These are phyloP conservation scores for Drosophila prosaltans DNA, from an alignment of 1,140 invertebrate species.

Conservation along the genomic window DNA sequence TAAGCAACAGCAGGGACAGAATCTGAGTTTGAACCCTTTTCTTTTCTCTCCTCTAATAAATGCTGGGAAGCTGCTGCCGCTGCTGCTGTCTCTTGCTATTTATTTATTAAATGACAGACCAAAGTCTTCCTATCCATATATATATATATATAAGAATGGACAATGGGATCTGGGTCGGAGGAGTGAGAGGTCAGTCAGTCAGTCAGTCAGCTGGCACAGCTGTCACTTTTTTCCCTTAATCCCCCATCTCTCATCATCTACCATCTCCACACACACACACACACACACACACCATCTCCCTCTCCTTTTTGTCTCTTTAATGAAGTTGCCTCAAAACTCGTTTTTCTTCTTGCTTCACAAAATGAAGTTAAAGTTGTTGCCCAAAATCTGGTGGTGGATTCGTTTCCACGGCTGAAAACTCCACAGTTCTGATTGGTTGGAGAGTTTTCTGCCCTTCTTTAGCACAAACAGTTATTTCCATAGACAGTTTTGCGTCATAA, in stretches of 20 bases:
- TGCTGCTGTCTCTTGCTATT: slow-evolving; percentile 67
- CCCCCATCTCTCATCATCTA: slow-evolving; percentile 12
- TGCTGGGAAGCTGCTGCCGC: slow-evolving; percentile 58
- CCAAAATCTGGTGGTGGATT: slow-evolving; percentile 32
- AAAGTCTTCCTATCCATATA: slow-evolving; percentile 15
- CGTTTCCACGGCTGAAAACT: slow-evolving; percentile 7
- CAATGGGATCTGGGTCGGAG: slow-evolving; percentile 33
- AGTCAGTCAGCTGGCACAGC: slow-evolving; percentile 70
- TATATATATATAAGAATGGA: slow-evolving; percentile 13
- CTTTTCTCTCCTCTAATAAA: slow-evolving; percentile 43
- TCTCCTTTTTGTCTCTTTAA: slow-evolving; percentile 26
- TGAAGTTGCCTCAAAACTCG: slow-evolving; percentile 52
- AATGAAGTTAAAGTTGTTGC: slow-evolving; percentile 35
- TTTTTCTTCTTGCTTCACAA: slow-evolving; percentile 40
- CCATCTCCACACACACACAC: background rate
- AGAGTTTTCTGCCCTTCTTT: background rate
- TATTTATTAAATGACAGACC: slow-evolving; percentile 73
- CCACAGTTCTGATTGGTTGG: slow-evolving; percentile 14
- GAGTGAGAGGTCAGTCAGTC: slow-evolving; percentile 9
- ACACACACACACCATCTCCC: slow-evolving; percentile 4
- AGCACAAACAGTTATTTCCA: background rate
- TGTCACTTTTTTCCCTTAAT: slow-evolving; percentile 67
- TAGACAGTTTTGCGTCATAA: slow-evolving; percentile 1
- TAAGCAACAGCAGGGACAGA: slow-evolving; percentile 60
- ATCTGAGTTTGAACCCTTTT: slow-evolving; percentile 55